These are phyloP conservation scores for Caenorhabditis drosophilae DNA, from an alignment of 2,888 invertebrate genomes.

Conservation along the genomic window DNA sequence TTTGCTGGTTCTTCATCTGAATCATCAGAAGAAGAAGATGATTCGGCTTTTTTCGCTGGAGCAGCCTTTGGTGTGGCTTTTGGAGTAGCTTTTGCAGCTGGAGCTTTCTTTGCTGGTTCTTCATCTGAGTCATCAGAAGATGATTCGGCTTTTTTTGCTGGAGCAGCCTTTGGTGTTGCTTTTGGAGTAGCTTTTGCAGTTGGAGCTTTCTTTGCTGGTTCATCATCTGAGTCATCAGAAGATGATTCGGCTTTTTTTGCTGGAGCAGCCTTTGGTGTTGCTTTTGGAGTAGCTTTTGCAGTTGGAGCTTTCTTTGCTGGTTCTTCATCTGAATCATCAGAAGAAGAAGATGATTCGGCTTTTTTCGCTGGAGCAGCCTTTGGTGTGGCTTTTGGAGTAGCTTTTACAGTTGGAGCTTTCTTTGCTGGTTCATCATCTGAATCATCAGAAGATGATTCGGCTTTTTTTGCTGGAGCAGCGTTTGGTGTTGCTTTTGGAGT, in stretches of 20 bases:
- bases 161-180: conserved; percentile 5
- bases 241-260: conserved; percentile 38
- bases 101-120: conserved; percentile 15
- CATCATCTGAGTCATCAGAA: conserved; percentile 38
- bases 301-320: conserved; percentile 19
- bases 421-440: conserved; percentile 23
- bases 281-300: conserved; percentile 8
- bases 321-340: neutral
- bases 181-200: neutral
- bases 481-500: conserved; percentile 9
- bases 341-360: conserved; percentile 13
- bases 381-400: conserved; percentile 6
- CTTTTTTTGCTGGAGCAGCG: conserved; percentile 9
- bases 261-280: conserved; percentile 17
- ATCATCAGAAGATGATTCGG: conserved; percentile 21
- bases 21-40: conserved; percentile 34
- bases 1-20: conserved; percentile 15
- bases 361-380: conserved; percentile 15
- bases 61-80: conserved; percentile 12
- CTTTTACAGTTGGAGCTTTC: conserved; percentile 9
- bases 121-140: conserved; percentile 24
- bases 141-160: conserved; percentile 11
- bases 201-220: conserved; percentile 14
- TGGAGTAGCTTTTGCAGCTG: conserved; percentile 12
- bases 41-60: conserved; percentile 35